Evolutionary conservation across 1,140 invertebrate genomes (phyloP).

Genomic region (Archivesica marissinica): DNA sequence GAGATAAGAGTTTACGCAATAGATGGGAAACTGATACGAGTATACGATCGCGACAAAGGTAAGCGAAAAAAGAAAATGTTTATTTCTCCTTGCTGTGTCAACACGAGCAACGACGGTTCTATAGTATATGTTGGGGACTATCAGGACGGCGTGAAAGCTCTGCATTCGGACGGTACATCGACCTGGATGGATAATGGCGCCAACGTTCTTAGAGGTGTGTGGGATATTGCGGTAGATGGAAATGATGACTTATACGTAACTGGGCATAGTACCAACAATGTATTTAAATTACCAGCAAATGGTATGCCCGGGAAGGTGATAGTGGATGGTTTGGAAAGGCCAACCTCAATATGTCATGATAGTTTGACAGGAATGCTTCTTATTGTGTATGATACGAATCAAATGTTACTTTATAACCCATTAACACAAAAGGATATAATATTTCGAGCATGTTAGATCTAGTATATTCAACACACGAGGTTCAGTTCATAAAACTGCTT

Average conservation of each 20-base stretch:
- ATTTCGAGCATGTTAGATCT: no score
- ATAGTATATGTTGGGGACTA: neutral
- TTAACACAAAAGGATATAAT: no score
- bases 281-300: neutral
- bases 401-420: neutral
- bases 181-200: neutral
- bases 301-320: neutral
- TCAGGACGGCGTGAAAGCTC: neutral
- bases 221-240: neutral
- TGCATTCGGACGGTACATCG: neutral
- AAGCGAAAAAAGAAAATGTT: slow-evolving; percentile 1
- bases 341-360: neutral
- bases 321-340: neutral
- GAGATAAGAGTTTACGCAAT: neutral
- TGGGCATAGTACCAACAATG: neutral
- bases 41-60: neutral
- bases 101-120: neutral
- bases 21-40: slow-evolving; percentile 1
- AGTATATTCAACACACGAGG: no score
- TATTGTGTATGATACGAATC: neutral
- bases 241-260: neutral
- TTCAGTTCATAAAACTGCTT: no score
- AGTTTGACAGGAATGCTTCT: neutral
- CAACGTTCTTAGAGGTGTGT: neutral
- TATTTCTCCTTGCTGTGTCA: neutral